Base-by-base conservation (phyloP, 2,888 invertebrate genomes). In the Allygus modestus region DNA sequence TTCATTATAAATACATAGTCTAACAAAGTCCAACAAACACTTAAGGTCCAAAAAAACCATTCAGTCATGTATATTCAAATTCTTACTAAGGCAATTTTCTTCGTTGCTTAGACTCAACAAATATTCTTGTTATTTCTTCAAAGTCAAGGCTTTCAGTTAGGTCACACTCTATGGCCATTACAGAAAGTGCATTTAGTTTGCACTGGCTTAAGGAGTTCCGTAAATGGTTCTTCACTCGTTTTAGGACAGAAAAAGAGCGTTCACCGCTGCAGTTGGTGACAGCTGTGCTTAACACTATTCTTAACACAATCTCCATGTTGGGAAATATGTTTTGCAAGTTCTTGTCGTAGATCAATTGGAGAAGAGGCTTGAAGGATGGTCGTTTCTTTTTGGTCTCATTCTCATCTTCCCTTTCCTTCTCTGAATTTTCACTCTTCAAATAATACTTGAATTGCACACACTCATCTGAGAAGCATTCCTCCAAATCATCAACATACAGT, bases 401-500 rank as follows among this genome's bases (percentile, higher is more conserved):
- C 20, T 58, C 31, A 65, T 65, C 43, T 65, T 26, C 82, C 20
- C 82, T 82, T 43, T 82, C 65, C 65, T 46, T 81, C n/a, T 82
- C 82, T 65, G 43, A 65, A 69, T 82, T 65, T 82, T 69, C 58
- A 81, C 81, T 61, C 43, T 65, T 82, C 82, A 82, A 82, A 82
- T 65, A 82, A 82, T 82, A 82, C 46, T 65, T 82, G 69, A 82
- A 69, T 43, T 82, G 65, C 23, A 82, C 82, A 65, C 23, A 65
- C 43, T 65, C 82, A 69, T 82, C 82, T 81, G 81, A 31, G 58
- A 81, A 81, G 61, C 81, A 81, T 81, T 61, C 81, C 61, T 81
- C 81, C 81, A 81, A 81, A 61, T 81, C 81, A 81, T 81, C 37
- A 61, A 61, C 61, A 81, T 81, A 81, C 61, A 81, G 81, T 61